Percentiles rank a stretch among this genome's conserved stretches.
Conservation (phyloP, 2,797 vertebrate species). For the Rhynchonycteris naso region DNA sequence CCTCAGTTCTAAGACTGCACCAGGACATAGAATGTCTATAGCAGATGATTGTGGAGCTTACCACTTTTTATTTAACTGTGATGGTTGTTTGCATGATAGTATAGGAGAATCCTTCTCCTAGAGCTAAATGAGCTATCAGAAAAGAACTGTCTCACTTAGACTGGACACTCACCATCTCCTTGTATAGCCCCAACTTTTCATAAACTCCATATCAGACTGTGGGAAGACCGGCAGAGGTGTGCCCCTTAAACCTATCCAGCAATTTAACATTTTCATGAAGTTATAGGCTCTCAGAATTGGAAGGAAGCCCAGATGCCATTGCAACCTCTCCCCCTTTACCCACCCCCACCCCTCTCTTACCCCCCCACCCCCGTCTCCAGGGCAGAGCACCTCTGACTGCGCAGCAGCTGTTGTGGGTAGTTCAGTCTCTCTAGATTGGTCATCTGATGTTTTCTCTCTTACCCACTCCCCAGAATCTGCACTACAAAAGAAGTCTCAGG, state of each 20-base stretch:
- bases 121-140: not conserved
- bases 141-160: not conserved
- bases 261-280: constrained; percentile 4
- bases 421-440: not conserved
- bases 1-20: not conserved
- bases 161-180: not conserved
- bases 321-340: not conserved
- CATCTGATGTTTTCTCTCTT: not conserved
- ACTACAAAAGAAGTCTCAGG: not conserved
- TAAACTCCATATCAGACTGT: too few relatives aligned
- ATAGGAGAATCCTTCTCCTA: not conserved
- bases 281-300: not conserved
- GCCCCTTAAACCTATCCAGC: not conserved
- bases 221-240: not conserved
- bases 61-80: not conserved
- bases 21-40: too few relatives aligned
- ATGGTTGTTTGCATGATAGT: not conserved
- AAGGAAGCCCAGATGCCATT: not conserved
- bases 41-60: not conserved
- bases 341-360: too few relatives aligned
- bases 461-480: not conserved
- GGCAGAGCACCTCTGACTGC: not conserved
- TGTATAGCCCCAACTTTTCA: not conserved
- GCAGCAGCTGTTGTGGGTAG: not conserved
- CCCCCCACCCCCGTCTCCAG: too few relatives aligned